phyloP scores from a whole-genome alignment of 2,113 vertebrate species.

The Passer montanus region DNA sequence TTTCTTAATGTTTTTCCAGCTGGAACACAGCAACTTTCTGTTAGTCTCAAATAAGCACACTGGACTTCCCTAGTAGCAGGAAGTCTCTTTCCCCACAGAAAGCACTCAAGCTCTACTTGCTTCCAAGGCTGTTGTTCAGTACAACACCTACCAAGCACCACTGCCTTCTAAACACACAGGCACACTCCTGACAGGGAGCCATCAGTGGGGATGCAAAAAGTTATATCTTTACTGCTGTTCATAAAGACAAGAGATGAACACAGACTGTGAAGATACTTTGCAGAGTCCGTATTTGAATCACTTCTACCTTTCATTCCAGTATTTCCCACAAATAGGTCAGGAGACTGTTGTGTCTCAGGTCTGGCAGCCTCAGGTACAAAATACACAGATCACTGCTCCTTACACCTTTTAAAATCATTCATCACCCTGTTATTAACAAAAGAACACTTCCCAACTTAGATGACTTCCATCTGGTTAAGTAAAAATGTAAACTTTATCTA shows the following conservation, averaged over 20 bases:
- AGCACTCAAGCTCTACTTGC: neutral
- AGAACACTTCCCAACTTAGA: neutral
- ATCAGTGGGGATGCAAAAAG: neutral
- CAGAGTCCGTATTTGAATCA: neutral
- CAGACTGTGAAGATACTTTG: neutral
- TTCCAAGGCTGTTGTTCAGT: rapidly evolving
- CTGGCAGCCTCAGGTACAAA: neutral
- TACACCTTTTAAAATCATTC: neutral
- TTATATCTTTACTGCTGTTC: neutral
- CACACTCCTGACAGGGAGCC: neutral
- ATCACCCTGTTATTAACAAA: neutral
- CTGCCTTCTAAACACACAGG: neutral
- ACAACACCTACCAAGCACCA: neutral
- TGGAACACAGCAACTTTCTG: neutral
- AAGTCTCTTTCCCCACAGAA: neutral
- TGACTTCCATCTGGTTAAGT: neutral
- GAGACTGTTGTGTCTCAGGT: neutral
- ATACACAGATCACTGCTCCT: neutral
- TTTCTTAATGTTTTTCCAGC: neutral
- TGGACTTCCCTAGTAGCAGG: neutral
- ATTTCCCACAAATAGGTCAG: neutral
- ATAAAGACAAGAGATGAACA: neutral
- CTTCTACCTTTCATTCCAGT: neutral
- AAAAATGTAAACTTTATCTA: neutral
- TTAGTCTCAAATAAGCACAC: neutral